Conservation (phyloP, 2,797 vertebrate genomes). For the Sebastiscus albofasciatus region DNA sequence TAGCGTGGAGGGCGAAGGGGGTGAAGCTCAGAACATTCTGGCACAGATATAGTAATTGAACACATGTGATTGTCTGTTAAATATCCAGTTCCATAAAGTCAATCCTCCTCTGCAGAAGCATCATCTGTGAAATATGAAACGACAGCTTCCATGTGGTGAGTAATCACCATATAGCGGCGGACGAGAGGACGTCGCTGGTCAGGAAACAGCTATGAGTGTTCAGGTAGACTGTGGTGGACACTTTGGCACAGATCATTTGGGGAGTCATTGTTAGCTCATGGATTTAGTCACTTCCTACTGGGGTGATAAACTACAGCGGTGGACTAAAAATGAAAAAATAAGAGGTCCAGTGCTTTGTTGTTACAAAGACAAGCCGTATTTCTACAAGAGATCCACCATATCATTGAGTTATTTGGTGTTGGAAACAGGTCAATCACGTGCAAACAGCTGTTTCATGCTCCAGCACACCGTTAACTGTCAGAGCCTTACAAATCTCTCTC, state of each 20-base stretch:
- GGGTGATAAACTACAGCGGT: conserved; percentile 35
- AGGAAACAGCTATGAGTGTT: conserved; percentile 19
- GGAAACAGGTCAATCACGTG: conserved; percentile 65
- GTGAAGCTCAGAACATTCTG: conserved; percentile 63
- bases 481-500: conserved; percentile 51
- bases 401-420: conserved; percentile 81
- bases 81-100: conserved; percentile 71
- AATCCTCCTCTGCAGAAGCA: conserved; percentile 50
- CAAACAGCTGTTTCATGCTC: conserved; percentile 72
- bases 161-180: conserved; percentile 36
- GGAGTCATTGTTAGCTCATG: conserved; percentile 16
- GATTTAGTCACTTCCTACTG: conserved; percentile 58
- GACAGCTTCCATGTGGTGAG: conserved; percentile 40
- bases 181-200: conserved; percentile 16
- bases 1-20: conserved; percentile 16
- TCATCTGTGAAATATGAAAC: conserved; percentile 70
- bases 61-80: conserved; percentile 77
- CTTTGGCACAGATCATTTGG: conserved; percentile 11
- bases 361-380: conserved; percentile 75
- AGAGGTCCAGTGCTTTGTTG: conserved; percentile 42
- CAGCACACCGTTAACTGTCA: conserved; percentile 68
- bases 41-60: conserved; percentile 65
- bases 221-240: conserved; percentile 38
- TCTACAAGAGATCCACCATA: conserved; percentile 65
- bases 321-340: conserved; percentile 32